Base-by-base conservation (phyloP, 92 coral and sea anemone species). In the Epizoanthus rinbou region DNA sequence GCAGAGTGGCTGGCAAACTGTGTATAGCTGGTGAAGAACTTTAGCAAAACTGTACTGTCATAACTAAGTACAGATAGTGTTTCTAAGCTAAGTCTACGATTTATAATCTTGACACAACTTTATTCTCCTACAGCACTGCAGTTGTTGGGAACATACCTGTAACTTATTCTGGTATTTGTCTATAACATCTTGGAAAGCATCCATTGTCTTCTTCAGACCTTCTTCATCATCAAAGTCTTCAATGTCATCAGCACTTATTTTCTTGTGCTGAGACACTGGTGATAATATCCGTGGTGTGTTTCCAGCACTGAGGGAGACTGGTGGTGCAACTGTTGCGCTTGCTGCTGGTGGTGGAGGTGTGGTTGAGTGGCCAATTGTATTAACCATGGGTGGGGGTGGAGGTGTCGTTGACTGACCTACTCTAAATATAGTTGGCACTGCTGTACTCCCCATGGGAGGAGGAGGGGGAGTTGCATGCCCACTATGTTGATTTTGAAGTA, bases 101-200 rank as follows among this genome's bases (percentile, higher is more conserved):
- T 37, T 37, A 0, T 37, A 37, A 37, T 37, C 6, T 37, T 37
- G 43, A 37, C 43, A 37, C 43, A 37, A 37, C 43, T 37, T 37
- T 37, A 37, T 3, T 37, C 43, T 37, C 43, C 3, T 6, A 37
- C 43, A 37, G 6, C 5, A 50, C 19, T 23, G 58, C 11, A 41
- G 18, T 79, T 4, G 31, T 41, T 37, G 64, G 8, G 47, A 52
- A 83, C 81, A 11, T 54, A 86, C 93, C 92, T 87, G 80, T 58
- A 95, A 60, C 11, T 60, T 91, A 81, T 81, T 80, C 33, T 83
- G 86, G 53, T 90, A 93, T 65, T 96, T 96, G 68, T 86, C 74
- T 6, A 96, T 90, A 47, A 88, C 97, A 91, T 94, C 99, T 86
- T 96, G 93, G 24, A 96, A 84, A n/a, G 99, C 99, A 90, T 91